These are phyloP conservation scores for Harpagifer antarcticus DNA, from an alignment of 2,797 vertebrate genomes.

Conservation along the genomic window DNA sequence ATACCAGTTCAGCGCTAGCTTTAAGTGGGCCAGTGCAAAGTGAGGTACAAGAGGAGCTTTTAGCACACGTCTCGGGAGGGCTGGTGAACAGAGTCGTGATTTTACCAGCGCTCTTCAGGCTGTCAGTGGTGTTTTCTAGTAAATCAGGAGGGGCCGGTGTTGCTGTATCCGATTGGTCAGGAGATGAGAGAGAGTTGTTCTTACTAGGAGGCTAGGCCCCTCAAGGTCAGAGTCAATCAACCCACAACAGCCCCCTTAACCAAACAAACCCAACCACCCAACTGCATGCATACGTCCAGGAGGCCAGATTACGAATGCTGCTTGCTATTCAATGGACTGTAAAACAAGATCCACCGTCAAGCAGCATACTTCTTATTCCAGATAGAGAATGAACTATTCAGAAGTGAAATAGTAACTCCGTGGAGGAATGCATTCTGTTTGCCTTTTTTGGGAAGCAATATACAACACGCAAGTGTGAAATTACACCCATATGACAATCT, in stretches of 20 bases:
- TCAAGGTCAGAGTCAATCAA: slow-evolving; percentile 69
- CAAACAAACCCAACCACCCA: background rate
- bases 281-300: slow-evolving; percentile 27
- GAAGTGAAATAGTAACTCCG: slow-evolving; percentile 66
- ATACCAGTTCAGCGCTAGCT: slow-evolving; percentile 33
- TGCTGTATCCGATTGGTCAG: slow-evolving; percentile 53
- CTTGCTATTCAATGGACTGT: slow-evolving; percentile 50
- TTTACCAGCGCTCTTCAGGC: slow-evolving; percentile 54
- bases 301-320: slow-evolving; percentile 45
- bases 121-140: slow-evolving; percentile 69
- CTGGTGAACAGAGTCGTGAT: slow-evolving; percentile 54
- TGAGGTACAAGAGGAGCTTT: slow-evolving; percentile 67
- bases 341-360: slow-evolving; percentile 69
- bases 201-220: slow-evolving; percentile 45
- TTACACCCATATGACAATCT: background rate
- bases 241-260: slow-evolving; percentile 8
- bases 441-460: background rate
- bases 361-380: slow-evolving; percentile 66
- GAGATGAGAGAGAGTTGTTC: slow-evolving; percentile 36
- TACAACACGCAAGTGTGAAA: background rate
- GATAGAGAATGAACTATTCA: slow-evolving; percentile 47
- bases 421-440: background rate
- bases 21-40: slow-evolving; percentile 67
- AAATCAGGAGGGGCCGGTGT: slow-evolving; percentile 55
- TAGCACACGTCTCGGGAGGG: slow-evolving; percentile 66